Base-by-base conservation (phyloP, 1,140 invertebrate genomes). In the Drosophila teissieri region DNA sequence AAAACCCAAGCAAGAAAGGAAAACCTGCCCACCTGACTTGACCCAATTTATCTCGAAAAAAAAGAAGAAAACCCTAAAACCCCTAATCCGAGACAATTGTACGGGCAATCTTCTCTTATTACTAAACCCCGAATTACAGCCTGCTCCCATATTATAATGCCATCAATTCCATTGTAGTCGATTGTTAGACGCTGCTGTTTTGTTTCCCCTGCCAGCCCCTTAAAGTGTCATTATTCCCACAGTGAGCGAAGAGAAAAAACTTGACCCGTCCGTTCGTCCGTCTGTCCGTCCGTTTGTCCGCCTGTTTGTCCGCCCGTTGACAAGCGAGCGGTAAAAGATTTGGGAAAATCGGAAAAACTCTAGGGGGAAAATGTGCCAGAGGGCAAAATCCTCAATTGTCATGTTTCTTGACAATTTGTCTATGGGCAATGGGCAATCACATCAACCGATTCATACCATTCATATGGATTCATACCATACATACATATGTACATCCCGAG, bases 361-460 rank as follows among this genome's bases (percentile, higher is more conserved):
- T 44, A 24, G 37, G 63, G 36, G 48, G 60, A 19, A 31, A 48
- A 22, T 62, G 44, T 27, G 44, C 45, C 17, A 58, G 60, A 62
- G 60, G 60, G 60, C 64, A 78, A 78, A 63, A 82, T 63, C 74
- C 76, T 62, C 52, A 78, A 73, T 57, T 67, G 58, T 73, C 44
- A 22, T 58, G 45, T 56, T 74, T 65, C 63, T 75, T 68, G 54
- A 76, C 73, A 76, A 85, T 85, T 85, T 85, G 78, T 88, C 82
- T 65, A 64, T 75, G 72, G 78, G 72, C 58, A 80, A 64, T 75
- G 72, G 78, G 72, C 58, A 80, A 80, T 80, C 78, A 70, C 57
- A 73, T 63, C 78, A 61, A 80, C 79, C 67, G 55, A 70, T 70
- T 56, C 51, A 70, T 49, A 40, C 51, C 64, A 70, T 70, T 67